Base-by-base conservation (phyloP, 2,888 invertebrate genomes). In the Cartodere bifasciata region DNA sequence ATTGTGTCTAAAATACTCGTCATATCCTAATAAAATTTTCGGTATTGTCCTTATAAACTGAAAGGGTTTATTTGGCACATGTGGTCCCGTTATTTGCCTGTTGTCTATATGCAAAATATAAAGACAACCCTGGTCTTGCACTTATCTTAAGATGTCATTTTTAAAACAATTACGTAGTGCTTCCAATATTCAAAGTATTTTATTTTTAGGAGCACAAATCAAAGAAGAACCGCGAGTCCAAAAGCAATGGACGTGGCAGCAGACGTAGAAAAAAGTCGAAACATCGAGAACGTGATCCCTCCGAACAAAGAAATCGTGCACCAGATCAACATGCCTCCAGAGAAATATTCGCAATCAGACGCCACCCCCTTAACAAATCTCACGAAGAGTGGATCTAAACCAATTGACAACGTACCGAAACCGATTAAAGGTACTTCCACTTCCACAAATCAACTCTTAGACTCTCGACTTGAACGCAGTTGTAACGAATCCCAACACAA, bases 301-400 rank as follows among this genome's bases (percentile, higher is more conserved):
- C 31, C 28, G 29, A 16, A 29, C n/a, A 15, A n/a, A 4, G 16
- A 9, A 25, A 21, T 15, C 34, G 32, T 20, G 7, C 20, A 31
- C 14, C 30, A 23, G 22, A 36, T 22, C 29, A 43, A 40, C 47
- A 49, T 41, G 44, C 52, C 45, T 43, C 49, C 35, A 56, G 55
- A 52, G 60, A 61, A 58, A 60, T 61, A 47, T 45, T 56, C 46
- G 50, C 52, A 35, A 49, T 49, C 43, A 44, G 58, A 44, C 42
- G 57, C 48, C 51, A 56, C 42, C 47, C 49, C 42, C 45, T 54
- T 37, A 45, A 52, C 45, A 45, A 51, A 49, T 53, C 47, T 28
- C 13, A 28, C 42, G 58, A 61, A 49, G 56, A 59, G 52, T 67
- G 67, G 65, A 63, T 65, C 52, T 66, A 61, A 33, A 26, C 38